Percentiles rank a stretch among this genome's conserved stretches.
Evolutionary conservation across 1,140 invertebrate genomes (phyloP).

Genomic region (Idris sp.): DNA sequence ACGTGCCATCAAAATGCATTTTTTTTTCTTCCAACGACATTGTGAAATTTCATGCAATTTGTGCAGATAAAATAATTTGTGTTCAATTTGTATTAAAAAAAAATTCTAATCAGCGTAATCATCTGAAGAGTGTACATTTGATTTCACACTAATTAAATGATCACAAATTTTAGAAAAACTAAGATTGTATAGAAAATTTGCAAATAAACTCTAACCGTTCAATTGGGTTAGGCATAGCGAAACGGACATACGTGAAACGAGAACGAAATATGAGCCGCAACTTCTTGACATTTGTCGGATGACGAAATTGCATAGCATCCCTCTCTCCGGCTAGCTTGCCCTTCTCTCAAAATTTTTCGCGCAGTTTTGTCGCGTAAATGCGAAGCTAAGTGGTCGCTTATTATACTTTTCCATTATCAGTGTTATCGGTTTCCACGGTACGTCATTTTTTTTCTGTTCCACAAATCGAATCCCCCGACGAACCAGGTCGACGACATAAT

Average conservation of each 20-base stretch:
- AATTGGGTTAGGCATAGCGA: too few species aligned
- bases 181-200: neutral
- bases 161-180: neutral
- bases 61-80: too few species aligned
- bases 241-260: constrained; percentile 35
- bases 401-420: constrained; percentile 53
- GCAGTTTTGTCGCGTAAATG: constrained; percentile 37
- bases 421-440: constrained; percentile 46
- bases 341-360: constrained; percentile 35
- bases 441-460: constrained; percentile 27
- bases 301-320: constrained; percentile 42
- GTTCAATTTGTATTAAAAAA: too few species aligned
- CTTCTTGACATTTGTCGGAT: constrained; percentile 53
- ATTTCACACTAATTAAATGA: too few species aligned
- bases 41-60: too few species aligned
- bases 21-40: too few species aligned
- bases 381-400: constrained; percentile 34
- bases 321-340: constrained; percentile 27
- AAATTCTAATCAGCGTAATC: too few species aligned
- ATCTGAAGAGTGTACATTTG: too few species aligned
- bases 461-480: constrained; percentile 44
- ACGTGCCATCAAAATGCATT: too few species aligned
- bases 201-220: too few species aligned
- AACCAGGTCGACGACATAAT: constrained; percentile 66
- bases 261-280: constrained; percentile 49